A percentile compares a stretch with the other conserved stretches of the same genome.
phyloP scores from a whole-genome alignment of 2,888 invertebrate genomes.

The Polymixis flavicincta region DNA sequence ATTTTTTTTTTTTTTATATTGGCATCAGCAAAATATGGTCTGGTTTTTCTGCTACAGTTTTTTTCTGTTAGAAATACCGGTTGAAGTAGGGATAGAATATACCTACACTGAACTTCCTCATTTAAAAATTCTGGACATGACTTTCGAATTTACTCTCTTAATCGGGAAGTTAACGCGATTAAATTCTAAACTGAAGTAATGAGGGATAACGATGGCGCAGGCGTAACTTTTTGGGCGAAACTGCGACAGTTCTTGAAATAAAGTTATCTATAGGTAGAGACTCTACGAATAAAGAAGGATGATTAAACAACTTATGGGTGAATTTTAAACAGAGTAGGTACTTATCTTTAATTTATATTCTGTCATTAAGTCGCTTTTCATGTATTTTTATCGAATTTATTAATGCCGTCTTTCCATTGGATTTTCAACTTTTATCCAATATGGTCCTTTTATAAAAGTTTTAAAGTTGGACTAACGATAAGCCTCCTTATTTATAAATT shows the following conservation, averaged over 20 bases:
- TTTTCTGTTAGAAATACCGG: neutral
- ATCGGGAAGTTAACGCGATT: conserved; percentile 43
- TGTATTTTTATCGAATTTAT: neutral
- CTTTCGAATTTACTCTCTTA: conserved; percentile 46
- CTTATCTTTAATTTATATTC: neutral
- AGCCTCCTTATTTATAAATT: too few relatives aligned
- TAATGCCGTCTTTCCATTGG: neutral
- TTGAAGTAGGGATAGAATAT: neutral
- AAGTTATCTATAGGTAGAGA: conserved; percentile 12
- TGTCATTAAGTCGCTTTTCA: neutral
- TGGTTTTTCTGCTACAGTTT: conserved; percentile 12
- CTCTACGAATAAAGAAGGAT: neutral
- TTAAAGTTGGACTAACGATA: too few relatives aligned
- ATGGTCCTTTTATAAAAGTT: too few relatives aligned
- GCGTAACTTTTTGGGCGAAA: conserved; percentile 35
- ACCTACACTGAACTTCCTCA: conserved; percentile 11
- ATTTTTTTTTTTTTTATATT: too few relatives aligned
- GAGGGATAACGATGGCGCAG: conserved; percentile 31
- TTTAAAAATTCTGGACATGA: conserved; percentile 35
- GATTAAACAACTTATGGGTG: neutral
- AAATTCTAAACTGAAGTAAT: conserved; percentile 54
- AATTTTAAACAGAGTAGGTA: neutral
- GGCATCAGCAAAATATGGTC: neutral
- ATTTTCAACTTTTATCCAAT: neutral
- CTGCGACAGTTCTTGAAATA: conserved; percentile 6